Conservation (phyloP, 2,797 vertebrate genomes). For the Protonibea diacanthus region DNA sequence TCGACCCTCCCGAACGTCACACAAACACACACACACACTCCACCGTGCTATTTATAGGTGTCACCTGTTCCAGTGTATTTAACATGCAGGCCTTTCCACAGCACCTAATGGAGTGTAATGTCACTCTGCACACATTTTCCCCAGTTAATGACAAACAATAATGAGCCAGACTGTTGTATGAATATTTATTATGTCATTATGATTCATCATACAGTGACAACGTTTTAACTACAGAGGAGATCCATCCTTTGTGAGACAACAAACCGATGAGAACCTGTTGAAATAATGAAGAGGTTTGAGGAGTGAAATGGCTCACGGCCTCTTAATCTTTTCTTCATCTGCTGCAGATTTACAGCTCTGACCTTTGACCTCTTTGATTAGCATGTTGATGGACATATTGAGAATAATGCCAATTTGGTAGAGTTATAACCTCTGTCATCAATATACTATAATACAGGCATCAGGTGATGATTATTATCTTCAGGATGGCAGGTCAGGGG, state of each 20-base stretch:
- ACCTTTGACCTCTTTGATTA: conserved; percentile 21
- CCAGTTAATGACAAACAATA: conserved; percentile 44
- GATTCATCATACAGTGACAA: conserved; percentile 5
- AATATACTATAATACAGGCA: too few species aligned
- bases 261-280: conserved; percentile 11
- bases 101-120: conserved; percentile 47
- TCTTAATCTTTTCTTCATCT: conserved; percentile 1
- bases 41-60: conserved; percentile 88
- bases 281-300: not conserved
- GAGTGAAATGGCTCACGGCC: not conserved
- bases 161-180: conserved; percentile 14
- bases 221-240: conserved; percentile 2
- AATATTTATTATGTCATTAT: conserved; percentile 55
- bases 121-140: conserved; percentile 28
- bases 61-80: conserved; percentile 88
- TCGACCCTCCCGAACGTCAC: too few species aligned
- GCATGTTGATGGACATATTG: not conserved
- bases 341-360: not conserved
- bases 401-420: not conserved
- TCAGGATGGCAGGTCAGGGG: too few species aligned
- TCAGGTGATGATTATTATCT: too few species aligned
- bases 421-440: too few species aligned
- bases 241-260: not conserved
- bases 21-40: conserved; percentile 48
- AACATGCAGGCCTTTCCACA: conserved; percentile 37